A percentile compares a stretch with the other conserved stretches of the same genome.
Conservation (phyloP, 2,888 invertebrate species). For the Drosophila anomelani region DNA sequence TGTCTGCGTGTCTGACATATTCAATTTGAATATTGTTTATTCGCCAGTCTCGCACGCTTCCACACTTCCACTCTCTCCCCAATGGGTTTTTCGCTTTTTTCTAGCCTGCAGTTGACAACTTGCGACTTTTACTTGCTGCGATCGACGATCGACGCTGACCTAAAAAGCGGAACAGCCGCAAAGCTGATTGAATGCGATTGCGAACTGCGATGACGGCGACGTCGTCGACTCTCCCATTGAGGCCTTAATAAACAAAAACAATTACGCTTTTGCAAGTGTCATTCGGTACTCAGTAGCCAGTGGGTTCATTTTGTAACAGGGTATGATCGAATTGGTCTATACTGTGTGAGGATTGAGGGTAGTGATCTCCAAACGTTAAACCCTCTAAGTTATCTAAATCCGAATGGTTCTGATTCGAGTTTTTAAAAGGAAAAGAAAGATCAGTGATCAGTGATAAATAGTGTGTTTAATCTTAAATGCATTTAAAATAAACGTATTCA, state of each 20-base stretch:
- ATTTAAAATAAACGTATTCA: neutral
- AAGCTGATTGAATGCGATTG: slow-evolving; percentile 70
- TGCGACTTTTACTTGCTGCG: slow-evolving; percentile 69
- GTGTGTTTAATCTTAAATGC: neutral
- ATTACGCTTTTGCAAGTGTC: slow-evolving; percentile 66
- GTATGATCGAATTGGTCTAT: slow-evolving; percentile 8
- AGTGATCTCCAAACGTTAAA: too few relatives aligned
- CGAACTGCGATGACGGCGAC: slow-evolving; percentile 35
- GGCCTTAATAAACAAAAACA: slow-evolving; percentile 30
- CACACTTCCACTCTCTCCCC: slow-evolving; percentile 25
- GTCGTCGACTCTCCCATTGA: slow-evolving; percentile 36
- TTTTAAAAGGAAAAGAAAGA: neutral
- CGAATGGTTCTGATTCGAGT: neutral
- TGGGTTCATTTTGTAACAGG: slow-evolving; percentile 25
- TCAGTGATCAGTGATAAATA: neutral
- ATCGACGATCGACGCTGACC: slow-evolving; percentile 67
- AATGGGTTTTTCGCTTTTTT: slow-evolving; percentile 42
- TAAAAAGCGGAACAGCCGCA: slow-evolving; percentile 63
- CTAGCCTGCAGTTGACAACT: slow-evolving; percentile 59
- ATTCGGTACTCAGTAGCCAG: slow-evolving; percentile 50
- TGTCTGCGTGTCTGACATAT: slow-evolving; percentile 53
- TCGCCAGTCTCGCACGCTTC: slow-evolving; percentile 55
- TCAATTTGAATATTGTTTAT: slow-evolving; percentile 74
- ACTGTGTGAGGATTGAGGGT: neutral
- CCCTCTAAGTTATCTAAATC: neutral